Base-by-base conservation (phyloP, 1,140 invertebrate genomes). In the Mactra quadrangularis region DNA sequence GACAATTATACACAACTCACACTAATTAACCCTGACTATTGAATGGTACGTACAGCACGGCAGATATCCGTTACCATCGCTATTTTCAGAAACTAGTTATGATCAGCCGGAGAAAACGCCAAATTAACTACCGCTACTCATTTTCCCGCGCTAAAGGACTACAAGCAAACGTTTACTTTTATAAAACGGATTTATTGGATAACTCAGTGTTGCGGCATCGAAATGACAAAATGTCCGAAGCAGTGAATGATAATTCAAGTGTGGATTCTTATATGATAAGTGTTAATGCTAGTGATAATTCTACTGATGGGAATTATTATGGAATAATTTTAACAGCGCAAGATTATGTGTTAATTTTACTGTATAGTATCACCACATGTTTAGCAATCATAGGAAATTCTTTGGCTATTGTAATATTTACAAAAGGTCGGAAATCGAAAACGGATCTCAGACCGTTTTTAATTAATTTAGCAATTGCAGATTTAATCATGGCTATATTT, bases 401-500 rank as follows among this genome's bases (percentile, higher is more conserved):
- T 13, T 13, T 91, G 2, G 87, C 89, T 11, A 92, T 93, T 22
- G 68, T 91, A 15, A 88, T 92, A 15, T 93, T 93, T 66, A 70
- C 87, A 0, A 83, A 83, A 55, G 92, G 92, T 11, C 85, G 86
- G 41, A 78, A 89, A 55, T 90, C 86, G 11, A 86, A 87, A 64
- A 91, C 90, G 11, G 92, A 93, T 60, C 79, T 93, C 13, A 84
- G 91, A 22, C 87, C 89, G 1, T 97, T 97, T 92, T 94, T 97
- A 29, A 94, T 97, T 31, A 97, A 97, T 93, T 94, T 97, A 94
- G 96, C 93, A 22, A 83, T 92, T 33, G 89, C 93, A 1, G 93
- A 93, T 84, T 88, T 93, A 25, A 90, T 93, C 35, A 91, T 93
- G 90, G 91, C 89, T 6, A 84, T 93, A 9, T 91, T 93, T 74